A percentile compares a stretch with the other conserved stretches of the same genome.
Conservation (phyloP, 2,113 vertebrate species). For the Mesembrinibis cayennensis region DNA sequence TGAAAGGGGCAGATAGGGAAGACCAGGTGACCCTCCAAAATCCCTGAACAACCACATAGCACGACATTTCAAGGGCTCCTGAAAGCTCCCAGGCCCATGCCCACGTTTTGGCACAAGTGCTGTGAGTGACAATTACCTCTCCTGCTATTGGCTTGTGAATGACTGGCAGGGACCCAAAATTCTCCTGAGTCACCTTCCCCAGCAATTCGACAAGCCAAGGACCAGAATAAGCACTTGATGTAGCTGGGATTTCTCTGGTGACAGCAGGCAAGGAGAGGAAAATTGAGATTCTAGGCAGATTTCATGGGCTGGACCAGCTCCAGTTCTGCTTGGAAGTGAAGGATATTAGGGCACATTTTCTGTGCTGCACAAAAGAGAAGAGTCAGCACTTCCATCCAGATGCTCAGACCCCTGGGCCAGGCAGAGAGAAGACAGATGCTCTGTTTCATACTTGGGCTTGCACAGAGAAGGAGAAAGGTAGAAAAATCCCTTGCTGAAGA, state of each 20-base stretch:
- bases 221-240: constrained; percentile 52
- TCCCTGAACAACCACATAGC: background rate
- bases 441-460: background rate
- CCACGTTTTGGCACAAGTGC: background rate
- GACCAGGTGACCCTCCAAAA: background rate
- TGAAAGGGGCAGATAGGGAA: background rate
- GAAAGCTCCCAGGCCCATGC: background rate
- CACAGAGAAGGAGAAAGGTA: background rate
- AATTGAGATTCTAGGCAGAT: constrained; percentile 65
- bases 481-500: constrained; percentile 2
- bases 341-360: constrained; percentile 56
- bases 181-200: constrained; percentile 49
- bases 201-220: constrained; percentile 30
- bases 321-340: constrained; percentile 54
- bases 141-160: constrained; percentile 29
- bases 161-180: constrained; percentile 46
- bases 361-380: background rate
- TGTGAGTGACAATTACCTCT: constrained; percentile 12
- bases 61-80: constrained; percentile 28
- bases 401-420: constrained; percentile 45
- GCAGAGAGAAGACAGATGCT: constrained; percentile 34
- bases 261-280: constrained; percentile 55
- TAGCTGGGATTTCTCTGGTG: constrained; percentile 54
- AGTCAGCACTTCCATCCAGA: constrained; percentile 49
- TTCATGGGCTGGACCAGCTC: constrained; percentile 48